Conservation (phyloP, 2,797 vertebrate species). For the Prionace glauca region DNA sequence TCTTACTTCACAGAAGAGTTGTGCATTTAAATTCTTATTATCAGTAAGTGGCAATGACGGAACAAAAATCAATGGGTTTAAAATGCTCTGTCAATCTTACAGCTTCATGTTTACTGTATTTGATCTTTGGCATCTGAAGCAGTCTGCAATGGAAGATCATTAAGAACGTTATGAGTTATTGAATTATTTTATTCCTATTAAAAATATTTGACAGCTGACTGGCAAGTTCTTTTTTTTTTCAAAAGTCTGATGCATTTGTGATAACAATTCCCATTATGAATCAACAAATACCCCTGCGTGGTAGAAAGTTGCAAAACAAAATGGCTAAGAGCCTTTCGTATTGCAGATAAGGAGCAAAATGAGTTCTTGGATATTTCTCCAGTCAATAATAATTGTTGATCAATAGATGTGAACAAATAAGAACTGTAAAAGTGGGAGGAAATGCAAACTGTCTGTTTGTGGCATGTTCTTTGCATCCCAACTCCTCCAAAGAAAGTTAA, state of each 20-base stretch:
- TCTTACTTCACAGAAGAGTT: not conserved
- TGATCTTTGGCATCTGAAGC: not conserved
- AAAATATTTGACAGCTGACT: not conserved
- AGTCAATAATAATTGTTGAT: not conserved
- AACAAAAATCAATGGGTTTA: conserved; percentile 19
- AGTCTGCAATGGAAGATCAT: conserved; percentile 9
- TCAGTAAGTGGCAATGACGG: conserved; percentile 10
- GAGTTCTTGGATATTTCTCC: not conserved
- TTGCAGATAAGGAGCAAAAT: not conserved
- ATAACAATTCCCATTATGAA: not conserved
- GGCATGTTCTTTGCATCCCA: not conserved
- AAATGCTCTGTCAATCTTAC: not conserved
- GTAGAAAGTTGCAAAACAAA: not conserved
- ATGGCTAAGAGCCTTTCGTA: not conserved
- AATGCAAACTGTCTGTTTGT: not conserved
- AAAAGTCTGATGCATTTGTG: not conserved
- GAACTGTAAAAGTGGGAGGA: not conserved
- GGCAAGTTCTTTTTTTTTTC: not conserved
- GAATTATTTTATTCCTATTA: conserved; percentile 17
- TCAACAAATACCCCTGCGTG: not conserved
- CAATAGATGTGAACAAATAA: not conserved
- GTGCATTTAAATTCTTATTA: conserved; percentile 28
- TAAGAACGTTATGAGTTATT: not conserved
- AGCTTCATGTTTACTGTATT: conserved; percentile 15
- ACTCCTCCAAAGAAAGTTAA: not conserved